Percentiles rank a stretch among this genome's conserved stretches.
These are phyloP conservation scores for Thalassophryne amazonica DNA, from an alignment of 2,797 vertebrate species.

Conservation along the genomic window DNA sequence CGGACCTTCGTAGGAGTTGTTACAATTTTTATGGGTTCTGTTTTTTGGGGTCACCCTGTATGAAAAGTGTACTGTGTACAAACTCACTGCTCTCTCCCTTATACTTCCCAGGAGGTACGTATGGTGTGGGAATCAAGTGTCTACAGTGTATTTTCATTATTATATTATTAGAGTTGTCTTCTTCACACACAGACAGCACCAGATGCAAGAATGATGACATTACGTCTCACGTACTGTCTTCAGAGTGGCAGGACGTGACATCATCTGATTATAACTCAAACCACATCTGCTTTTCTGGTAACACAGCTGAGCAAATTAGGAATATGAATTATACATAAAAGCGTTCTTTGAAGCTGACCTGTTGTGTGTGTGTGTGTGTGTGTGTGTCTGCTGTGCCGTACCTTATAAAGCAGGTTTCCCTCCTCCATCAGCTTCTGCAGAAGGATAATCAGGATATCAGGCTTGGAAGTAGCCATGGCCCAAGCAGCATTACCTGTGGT, in stretches of 20 bases:
- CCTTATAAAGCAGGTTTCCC: slow-evolving; percentile 96
- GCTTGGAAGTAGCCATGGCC: slow-evolving; percentile 99
- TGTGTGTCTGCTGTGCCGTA: slow-evolving; percentile 62
- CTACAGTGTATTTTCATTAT: too few relatives aligned
- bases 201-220: too few relatives aligned
- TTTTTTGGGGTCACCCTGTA: too few relatives aligned
- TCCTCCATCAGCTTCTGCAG: slow-evolving; percentile 99
- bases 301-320: not conserved
- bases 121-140: too few relatives aligned
- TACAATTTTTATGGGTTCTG: too few relatives aligned
- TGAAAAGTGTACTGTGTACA: too few relatives aligned
- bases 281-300: not conserved
- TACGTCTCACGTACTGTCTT: too few relatives aligned
- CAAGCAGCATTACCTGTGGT: slow-evolving; percentile 93
- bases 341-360: not conserved
- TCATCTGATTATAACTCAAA: not conserved
- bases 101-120: too few relatives aligned
- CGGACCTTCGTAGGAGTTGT: too few relatives aligned
- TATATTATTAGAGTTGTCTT: too few relatives aligned
- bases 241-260: slow-evolving; percentile 1
- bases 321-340: not conserved
- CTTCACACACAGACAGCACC: too few relatives aligned
- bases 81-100: too few relatives aligned
- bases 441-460: slow-evolving; percentile 97
- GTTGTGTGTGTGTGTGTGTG: not conserved